phyloP scores from a whole-genome alignment of 2,888 invertebrate genomes.

The Tiphia femorata region DNA sequence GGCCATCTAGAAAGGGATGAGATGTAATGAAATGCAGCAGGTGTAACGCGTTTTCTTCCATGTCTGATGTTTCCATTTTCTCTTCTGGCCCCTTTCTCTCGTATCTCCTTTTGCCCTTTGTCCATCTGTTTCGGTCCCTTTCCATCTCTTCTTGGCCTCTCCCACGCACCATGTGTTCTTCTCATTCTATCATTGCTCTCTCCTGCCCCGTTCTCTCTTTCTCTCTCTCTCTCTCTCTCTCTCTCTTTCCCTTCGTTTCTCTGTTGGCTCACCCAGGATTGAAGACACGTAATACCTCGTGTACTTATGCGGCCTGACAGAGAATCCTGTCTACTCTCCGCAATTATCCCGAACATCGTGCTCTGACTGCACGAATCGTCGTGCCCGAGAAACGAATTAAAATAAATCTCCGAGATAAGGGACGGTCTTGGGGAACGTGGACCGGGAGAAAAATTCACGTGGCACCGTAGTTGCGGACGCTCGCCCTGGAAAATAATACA shows the following conservation, averaged over 20 bases:
- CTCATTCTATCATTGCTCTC: not conserved
- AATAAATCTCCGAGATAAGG: constrained; percentile 30
- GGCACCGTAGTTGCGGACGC: not conserved
- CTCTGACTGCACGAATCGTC: constrained; percentile 32
- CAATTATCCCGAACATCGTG: constrained; percentile 40
- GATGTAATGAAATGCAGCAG: too few species aligned
- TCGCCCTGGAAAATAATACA: not conserved
- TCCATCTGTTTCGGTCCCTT: not conserved
- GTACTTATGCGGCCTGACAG: not conserved
- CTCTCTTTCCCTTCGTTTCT: not conserved
- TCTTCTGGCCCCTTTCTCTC: not conserved
- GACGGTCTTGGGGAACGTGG: constrained; percentile 1
- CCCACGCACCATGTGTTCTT: too few species aligned
- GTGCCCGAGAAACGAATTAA: constrained; percentile 27
- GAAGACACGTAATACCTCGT: not conserved
- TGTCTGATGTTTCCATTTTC: too few species aligned
- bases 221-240: not conserved
- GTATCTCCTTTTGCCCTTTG: not conserved
- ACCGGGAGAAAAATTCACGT: constrained; percentile 1
- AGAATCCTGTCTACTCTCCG: constrained; percentile 1
- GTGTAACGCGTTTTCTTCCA: too few species aligned
- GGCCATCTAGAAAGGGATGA: too few species aligned
- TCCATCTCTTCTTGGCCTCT: not conserved
- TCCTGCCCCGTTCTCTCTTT: not conserved
- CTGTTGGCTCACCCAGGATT: not conserved